phyloP scores from a whole-genome alignment of 2,113 vertebrate genomes.

The Mixornis gularis region DNA sequence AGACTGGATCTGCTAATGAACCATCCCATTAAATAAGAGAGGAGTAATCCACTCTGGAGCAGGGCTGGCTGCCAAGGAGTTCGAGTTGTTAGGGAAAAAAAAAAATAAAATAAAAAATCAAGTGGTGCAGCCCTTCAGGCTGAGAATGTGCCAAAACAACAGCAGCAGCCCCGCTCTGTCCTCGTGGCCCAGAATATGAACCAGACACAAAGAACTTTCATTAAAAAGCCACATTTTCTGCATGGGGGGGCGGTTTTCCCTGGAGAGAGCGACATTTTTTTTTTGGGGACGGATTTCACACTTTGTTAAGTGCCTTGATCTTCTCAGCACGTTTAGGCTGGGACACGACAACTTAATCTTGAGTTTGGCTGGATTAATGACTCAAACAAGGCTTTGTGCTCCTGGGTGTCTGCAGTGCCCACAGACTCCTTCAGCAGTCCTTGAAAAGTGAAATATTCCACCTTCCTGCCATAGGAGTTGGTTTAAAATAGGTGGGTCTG shows the following conservation, averaged over 20 bases:
- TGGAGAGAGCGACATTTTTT: constrained; percentile 17
- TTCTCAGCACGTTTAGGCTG: constrained; percentile 48
- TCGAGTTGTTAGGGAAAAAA: neutral
- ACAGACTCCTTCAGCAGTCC: neutral
- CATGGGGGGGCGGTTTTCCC: neutral
- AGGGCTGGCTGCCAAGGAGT: constrained; percentile 5
- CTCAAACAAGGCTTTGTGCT: neutral
- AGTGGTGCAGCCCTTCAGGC: neutral
- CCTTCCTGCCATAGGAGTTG: neutral
- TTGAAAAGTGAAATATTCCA: neutral
- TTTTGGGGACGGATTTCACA: constrained; percentile 45
- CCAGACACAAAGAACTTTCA: constrained; percentile 55
- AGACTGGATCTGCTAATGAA: neutral
- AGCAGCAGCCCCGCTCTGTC: constrained; percentile 22
- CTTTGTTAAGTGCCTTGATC: constrained; percentile 60
- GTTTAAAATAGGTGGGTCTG: neutral
- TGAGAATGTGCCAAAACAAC: constrained; percentile 49
- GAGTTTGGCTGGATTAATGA: constrained; percentile 39
- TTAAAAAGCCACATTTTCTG: constrained; percentile 55
- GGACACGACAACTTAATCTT: constrained; percentile 18
- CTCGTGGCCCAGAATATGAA: constrained; percentile 47
- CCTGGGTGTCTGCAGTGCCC: neutral
- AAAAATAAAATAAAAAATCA: neutral
- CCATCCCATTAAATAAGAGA: neutral
- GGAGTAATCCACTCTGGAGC: neutral